Conservation (phyloP, 1,140 invertebrate species). For the Radopholus similis region DNA sequence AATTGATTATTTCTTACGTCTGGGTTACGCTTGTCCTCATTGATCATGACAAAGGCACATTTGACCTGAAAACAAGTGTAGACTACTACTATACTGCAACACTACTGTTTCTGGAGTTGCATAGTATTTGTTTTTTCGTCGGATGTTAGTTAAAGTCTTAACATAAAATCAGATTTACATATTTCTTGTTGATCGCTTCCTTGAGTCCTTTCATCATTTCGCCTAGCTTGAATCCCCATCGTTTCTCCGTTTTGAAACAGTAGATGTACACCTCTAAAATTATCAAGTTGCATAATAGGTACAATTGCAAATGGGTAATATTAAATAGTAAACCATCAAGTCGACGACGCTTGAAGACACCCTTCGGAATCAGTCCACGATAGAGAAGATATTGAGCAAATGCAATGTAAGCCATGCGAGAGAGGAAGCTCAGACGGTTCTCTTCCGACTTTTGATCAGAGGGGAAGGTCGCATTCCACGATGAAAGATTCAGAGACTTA, state of each 20-base stretch:
- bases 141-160: too few relatives aligned
- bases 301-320: neutral
- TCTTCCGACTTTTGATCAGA: neutral
- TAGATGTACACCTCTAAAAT: conserved; percentile 22
- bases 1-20: neutral
- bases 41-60: conserved; percentile 15
- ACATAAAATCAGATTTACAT: conserved; percentile 19
- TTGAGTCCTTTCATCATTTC: conserved; percentile 27
- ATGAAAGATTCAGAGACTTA: too few relatives aligned
- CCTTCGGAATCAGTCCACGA: conserved; percentile 18
- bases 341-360: conserved; percentile 23
- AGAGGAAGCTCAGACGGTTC: conserved; percentile 22
- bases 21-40: conserved; percentile 10
- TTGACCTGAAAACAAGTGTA: neutral
- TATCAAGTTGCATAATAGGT: neutral
- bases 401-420: conserved; percentile 28
- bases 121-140: too few relatives aligned
- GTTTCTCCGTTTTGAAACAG: conserved; percentile 16
- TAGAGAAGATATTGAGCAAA: conserved; percentile 32
- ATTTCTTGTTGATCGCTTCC: conserved; percentile 33
- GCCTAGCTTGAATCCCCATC: conserved; percentile 24
- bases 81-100: neutral
- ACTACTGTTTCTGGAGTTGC: too few relatives aligned
- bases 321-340: conserved; percentile 1
- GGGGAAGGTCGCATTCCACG: conserved; percentile 19